Evolutionary conservation across 1,140 invertebrate genomes (phyloP).

Genomic region (Drosophila baimaii): DNA sequence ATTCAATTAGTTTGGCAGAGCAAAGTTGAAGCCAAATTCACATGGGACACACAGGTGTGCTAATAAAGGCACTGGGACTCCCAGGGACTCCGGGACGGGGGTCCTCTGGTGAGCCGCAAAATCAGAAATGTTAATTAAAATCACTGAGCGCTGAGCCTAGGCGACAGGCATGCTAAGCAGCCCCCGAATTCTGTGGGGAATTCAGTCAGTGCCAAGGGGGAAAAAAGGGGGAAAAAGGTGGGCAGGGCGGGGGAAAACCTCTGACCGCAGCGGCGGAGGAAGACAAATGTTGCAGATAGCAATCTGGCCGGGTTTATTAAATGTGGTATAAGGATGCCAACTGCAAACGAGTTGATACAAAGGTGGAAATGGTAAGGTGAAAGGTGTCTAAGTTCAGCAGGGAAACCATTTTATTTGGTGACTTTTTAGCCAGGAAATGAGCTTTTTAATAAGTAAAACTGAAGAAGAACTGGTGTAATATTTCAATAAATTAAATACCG

Average conservation of each 20-base stretch:
- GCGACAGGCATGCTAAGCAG: conserved; percentile 57
- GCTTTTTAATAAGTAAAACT: too few relatives aligned
- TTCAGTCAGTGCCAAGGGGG: conserved; percentile 1
- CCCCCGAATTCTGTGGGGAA: conserved; percentile 48
- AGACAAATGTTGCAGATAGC: conserved; percentile 55
- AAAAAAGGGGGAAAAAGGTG: conserved; percentile 3
- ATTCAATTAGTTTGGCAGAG: conserved; percentile 72
- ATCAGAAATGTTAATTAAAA: conserved; percentile 83
- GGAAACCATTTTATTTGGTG: background rate
- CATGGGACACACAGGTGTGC: conserved; percentile 58
- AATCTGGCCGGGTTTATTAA: conserved; percentile 45
- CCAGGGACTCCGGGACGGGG: background rate
- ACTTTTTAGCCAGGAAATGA: background rate
- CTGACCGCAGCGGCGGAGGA: conserved; percentile 45
- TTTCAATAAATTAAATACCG: background rate
- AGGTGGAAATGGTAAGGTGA: background rate
- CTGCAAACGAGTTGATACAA: conserved; percentile 33
- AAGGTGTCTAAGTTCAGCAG: background rate
- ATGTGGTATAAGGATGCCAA: conserved; percentile 34
- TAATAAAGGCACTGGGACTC: conserved; percentile 54
- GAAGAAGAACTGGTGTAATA: background rate
- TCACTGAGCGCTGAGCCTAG: conserved; percentile 66
- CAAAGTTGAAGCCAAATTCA: conserved; percentile 45
- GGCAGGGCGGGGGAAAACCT: conserved; percentile 38
- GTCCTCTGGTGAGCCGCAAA: conserved; percentile 59